Conservation (phyloP, 1,140 invertebrate genomes). For the Halictus rubicundus region DNA sequence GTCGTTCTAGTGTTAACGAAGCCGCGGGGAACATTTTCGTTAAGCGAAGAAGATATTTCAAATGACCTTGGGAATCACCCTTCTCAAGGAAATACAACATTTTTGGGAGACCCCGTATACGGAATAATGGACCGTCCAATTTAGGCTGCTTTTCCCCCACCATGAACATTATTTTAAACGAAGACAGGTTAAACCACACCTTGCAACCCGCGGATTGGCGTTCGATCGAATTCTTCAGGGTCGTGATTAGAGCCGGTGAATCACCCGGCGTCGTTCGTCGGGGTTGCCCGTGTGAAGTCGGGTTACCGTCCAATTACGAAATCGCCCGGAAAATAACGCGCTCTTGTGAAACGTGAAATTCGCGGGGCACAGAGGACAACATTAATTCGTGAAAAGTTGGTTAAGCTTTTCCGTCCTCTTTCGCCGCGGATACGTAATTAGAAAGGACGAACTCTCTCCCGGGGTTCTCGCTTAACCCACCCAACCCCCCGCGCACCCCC, state of each 20-base stretch:
- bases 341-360: slow-evolving; percentile 28
- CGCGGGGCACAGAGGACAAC: background rate
- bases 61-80: too few species aligned
- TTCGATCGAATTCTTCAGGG: background rate
- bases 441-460: slow-evolving; percentile 44
- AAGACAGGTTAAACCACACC: too few species aligned
- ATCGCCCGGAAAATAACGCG: slow-evolving; percentile 1
- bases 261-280: background rate
- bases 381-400: slow-evolving; percentile 57
- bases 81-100: too few species aligned
- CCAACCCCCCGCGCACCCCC: background rate
- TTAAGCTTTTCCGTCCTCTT: slow-evolving; percentile 63
- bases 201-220: background rate
- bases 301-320: slow-evolving; percentile 30
- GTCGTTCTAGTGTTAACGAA: too few species aligned
- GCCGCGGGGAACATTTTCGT: too few species aligned
- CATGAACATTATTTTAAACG: too few species aligned
- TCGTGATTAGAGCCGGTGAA: background rate
- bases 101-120: too few species aligned
- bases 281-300: background rate
- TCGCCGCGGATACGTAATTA: slow-evolving; percentile 64
- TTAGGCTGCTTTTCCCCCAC: too few species aligned
- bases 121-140: too few species aligned
- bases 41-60: too few species aligned
- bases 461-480: background rate